Evolutionary conservation across 2,888 invertebrate species (phyloP), one percentile per base, ranked within the genome.

Genomic region (Panzeria rudis): DNA sequence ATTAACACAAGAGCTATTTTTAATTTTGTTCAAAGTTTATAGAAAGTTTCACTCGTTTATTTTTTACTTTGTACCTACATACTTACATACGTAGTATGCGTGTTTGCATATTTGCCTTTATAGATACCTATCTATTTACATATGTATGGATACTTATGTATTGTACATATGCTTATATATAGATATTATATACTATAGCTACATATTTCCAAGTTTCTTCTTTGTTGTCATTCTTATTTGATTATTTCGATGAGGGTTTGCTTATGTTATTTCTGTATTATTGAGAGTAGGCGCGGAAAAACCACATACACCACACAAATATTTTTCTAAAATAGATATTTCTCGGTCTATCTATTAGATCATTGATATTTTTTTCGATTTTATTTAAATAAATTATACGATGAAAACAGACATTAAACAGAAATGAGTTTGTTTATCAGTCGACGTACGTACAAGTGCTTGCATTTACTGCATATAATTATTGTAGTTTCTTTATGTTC

Each of bases 241-340:
- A n/a, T n/a, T n/a, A n/a, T n/a, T n/a, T n/a, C n/a, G n/a, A n/a
- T 41, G 38, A 41, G 38, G n/a, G n/a, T n/a, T n/a, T n/a, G n/a
- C n/a, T n/a, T n/a, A n/a, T n/a, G n/a, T n/a, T n/a, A n/a, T n/a
- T n/a, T n/a, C n/a, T 41, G 38, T 13, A 13, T 11, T 11, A 13
- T 62, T 81, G 44, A 15, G 77, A 73, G 77, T 83, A 61, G 83
- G 83, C 83, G 68, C 83, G 78, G 54, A 73, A 72, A 59, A 50
- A 75, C 8, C 35, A 35, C 32, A 3, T 7, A 41, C 9, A 41
- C n/a, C 44, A 44, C 44, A 44, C 44, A n/a, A 11, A 44, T 44
- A 44, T 15, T 13, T 44, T 13, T 15, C 2, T n/a, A 44, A 41
- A 41, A 5, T 32, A 6, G 3, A 32, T 32, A 32, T 32, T n/a